phyloP scores from a whole-genome alignment of 2,888 invertebrate species.

The Myopa tessellatipennis region DNA sequence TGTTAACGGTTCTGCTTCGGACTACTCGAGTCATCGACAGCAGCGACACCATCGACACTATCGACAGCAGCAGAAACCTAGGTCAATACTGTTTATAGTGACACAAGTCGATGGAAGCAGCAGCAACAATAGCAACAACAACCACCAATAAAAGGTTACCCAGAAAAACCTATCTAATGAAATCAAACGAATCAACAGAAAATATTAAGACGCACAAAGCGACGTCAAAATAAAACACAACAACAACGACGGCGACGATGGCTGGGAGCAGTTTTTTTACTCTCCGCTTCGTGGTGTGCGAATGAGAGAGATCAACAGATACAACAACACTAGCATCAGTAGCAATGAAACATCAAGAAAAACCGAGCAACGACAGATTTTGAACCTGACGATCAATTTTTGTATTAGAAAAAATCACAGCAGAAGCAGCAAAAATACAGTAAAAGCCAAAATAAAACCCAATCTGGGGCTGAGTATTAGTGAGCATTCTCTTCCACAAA shows the following conservation, averaged over 20 bases:
- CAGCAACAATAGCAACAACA: conserved; percentile 22
- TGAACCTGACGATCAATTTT: too few species aligned
- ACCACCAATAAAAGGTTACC: background rate
- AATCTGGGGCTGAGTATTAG: too few species aligned
- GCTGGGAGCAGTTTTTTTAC: background rate
- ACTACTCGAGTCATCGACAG: too few species aligned
- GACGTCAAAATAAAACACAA: background rate
- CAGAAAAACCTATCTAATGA: conserved; percentile 1
- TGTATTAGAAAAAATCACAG: too few species aligned
- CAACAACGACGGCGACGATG: background rate
- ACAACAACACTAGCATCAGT: background rate
- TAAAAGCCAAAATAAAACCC: too few species aligned
- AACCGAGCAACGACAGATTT: too few species aligned
- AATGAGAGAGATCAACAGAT: background rate
- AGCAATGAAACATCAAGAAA: too few species aligned
- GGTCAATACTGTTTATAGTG: conserved; percentile 68
- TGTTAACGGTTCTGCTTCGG: conserved; percentile 5
- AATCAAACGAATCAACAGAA: background rate
- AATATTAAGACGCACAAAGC: conserved; percentile 6
- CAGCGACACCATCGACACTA: background rate
- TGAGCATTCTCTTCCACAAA: too few species aligned
- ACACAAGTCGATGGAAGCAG: conserved; percentile 50
- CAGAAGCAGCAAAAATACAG: too few species aligned
- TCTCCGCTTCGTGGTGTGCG: background rate
- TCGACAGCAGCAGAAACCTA: conserved; percentile 56